These are phyloP conservation scores for Rafetus swinhoei DNA, from an alignment of 2,113 vertebrate genomes.

Conservation along the genomic window DNA sequence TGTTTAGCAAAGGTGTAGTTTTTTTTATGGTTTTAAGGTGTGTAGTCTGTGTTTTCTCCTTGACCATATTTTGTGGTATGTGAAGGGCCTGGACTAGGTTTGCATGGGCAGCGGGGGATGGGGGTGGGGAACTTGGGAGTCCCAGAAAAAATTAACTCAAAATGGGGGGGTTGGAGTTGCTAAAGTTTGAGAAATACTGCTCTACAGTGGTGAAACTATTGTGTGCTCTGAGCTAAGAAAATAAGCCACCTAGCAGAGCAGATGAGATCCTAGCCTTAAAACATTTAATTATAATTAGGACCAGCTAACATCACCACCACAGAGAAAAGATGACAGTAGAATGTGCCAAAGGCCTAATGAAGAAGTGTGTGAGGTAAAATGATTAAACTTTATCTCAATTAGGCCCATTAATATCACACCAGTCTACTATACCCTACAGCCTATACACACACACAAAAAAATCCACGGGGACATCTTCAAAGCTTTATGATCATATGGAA, in stretches of 20 bases:
- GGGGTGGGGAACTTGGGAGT: no score
- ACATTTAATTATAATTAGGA: constrained; percentile 65
- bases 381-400: constrained; percentile 64
- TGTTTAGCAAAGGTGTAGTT: neutral
- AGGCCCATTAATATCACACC: constrained; percentile 54
- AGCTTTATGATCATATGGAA: constrained; percentile 34
- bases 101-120: no score
- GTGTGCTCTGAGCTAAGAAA: neutral
- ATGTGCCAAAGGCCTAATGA: constrained; percentile 49
- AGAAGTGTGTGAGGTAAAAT: constrained; percentile 45
- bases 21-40: neutral
- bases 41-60: neutral
- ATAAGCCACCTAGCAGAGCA: neutral
- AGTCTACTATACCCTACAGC: constrained; percentile 38
- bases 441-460: neutral
- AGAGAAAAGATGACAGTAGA: constrained; percentile 41
- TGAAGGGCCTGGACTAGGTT: no score
- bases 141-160: no score
- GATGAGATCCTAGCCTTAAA: constrained; percentile 12
- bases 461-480: constrained; percentile 34
- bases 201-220: neutral
- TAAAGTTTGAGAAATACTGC: no score
- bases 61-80: neutral
- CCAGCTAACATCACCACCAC: constrained; percentile 2
- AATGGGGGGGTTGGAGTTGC: no score